Conservation (phyloP, 2,797 vertebrate genomes). For the Xerus rutilus region DNA sequence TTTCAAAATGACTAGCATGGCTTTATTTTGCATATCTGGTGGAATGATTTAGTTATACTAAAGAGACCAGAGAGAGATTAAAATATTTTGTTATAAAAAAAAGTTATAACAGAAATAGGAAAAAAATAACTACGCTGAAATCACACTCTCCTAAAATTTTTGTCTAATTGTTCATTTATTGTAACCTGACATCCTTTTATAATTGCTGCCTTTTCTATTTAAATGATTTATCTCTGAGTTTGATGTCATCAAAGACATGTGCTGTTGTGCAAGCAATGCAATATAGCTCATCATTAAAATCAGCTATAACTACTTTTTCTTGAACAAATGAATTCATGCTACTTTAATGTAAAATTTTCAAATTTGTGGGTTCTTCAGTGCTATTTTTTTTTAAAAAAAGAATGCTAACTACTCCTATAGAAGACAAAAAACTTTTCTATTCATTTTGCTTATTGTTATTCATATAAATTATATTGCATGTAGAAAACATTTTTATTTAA, state of each 20-base stretch:
- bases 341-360: constrained; percentile 49
- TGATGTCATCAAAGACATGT: constrained; percentile 32
- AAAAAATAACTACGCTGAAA: constrained; percentile 39
- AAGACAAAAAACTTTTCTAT: constrained; percentile 6
- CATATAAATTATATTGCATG: neutral
- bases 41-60: constrained; percentile 65
- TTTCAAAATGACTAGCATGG: constrained; percentile 76
- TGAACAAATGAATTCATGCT: neutral
- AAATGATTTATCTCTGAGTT: constrained; percentile 66
- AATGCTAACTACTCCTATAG: neutral
- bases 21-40: constrained; percentile 65
- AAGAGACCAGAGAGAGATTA: constrained; percentile 67
- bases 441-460: neutral
- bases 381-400: neutral
- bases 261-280: constrained; percentile 36
- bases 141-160: constrained; percentile 28
- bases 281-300: constrained; percentile 59
- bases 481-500: constrained; percentile 31
- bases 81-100: constrained; percentile 69
- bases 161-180: constrained; percentile 53
- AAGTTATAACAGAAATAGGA: constrained; percentile 44
- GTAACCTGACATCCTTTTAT: constrained; percentile 62
- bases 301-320: constrained; percentile 14
- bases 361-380: neutral
- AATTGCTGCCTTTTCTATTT: constrained; percentile 69